These are phyloP conservation scores for Plestiodon gilberti DNA, from an alignment of 2,113 vertebrate species.

Conservation along the genomic window DNA sequence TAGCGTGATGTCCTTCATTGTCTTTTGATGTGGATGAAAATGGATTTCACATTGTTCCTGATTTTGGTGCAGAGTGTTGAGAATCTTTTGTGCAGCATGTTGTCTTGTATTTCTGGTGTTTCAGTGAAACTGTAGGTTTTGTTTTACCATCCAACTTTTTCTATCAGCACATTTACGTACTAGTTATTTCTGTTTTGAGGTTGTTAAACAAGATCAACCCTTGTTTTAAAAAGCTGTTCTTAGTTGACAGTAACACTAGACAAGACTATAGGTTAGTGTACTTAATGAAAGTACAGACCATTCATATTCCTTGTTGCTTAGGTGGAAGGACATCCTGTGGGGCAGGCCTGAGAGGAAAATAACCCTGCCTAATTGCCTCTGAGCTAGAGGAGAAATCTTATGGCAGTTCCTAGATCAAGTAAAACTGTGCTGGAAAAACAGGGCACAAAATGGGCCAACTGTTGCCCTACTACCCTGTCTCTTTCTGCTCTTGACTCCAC, in stretches of 20 bases:
- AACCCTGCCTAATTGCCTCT: background rate
- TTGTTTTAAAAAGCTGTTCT: background rate
- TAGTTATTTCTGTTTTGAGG: background rate
- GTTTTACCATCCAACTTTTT: slow-evolving; percentile 16
- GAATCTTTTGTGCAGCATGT: background rate
- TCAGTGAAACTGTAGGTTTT: slow-evolving; percentile 18
- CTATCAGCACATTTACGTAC: background rate
- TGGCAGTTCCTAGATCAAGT: background rate
- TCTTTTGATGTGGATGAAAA: background rate
- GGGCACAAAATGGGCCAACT: background rate
- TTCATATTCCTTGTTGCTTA: background rate
- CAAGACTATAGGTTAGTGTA: background rate
- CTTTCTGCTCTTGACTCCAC: background rate
- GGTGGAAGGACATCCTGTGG: background rate
- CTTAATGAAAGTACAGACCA: background rate
- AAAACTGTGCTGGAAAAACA: background rate
- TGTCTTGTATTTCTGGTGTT: slow-evolving; percentile 1
- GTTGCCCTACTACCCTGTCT: background rate
- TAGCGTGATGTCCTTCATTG: background rate
- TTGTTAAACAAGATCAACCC: background rate
- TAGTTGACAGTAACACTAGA: background rate
- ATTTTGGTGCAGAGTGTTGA: background rate
- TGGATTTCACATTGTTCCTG: background rate
- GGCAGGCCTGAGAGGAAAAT: background rate
- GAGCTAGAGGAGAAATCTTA: background rate